Evolutionary conservation across 1,140 invertebrate genomes (phyloP), one percentile per base, ranked within the genome.

Genomic region (Cepaea nemoralis): DNA sequence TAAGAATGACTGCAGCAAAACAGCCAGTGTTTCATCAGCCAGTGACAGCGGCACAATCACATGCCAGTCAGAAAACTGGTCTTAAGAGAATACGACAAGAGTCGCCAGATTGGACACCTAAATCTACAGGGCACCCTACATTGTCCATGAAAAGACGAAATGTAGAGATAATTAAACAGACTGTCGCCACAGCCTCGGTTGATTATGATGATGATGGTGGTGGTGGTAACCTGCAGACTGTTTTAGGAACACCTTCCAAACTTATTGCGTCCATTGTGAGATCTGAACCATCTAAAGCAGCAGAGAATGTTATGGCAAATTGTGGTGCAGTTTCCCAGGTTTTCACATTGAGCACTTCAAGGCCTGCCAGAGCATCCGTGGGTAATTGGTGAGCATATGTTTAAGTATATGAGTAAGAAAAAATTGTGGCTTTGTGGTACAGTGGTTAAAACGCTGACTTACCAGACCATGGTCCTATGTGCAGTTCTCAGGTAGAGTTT

Each of bases 251-350:
- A 14, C 59, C 59, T 27, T 63, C 59, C 59, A 63, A 63, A 19
- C 59, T 63, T 2, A 63, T 63, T 63, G 59, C 59, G 27, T 63
- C 59, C 16, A 63, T 63, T 63, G 59, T 63, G n/a, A 63, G 59
- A 63, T 8, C n/a, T 63, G 59, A 63, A 63, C 59, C 59, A 2
- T 8, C n/a, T 2, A 63, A 63, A 63, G 2, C 59, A 63, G 16
- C n/a, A 2, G 33, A 63, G 59, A 63, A 31, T 31, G 1, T 63
- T 10, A 27, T 6, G 59, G 16, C 22, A 10, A 27, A 31, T 6
- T 31, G n/a, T 31, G 27, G 16, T 27, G 6, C 27, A 5, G 6
- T 27, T 2, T 12, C 59, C 59, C 59, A 63, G 59, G 10, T 10
- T 14, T 22, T 55, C 8, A 55, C 2, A 22, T 14, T 55, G 50